Evolutionary conservation across 1,140 invertebrate species (phyloP).

Genomic region (Dendrolimus kikuchii): DNA sequence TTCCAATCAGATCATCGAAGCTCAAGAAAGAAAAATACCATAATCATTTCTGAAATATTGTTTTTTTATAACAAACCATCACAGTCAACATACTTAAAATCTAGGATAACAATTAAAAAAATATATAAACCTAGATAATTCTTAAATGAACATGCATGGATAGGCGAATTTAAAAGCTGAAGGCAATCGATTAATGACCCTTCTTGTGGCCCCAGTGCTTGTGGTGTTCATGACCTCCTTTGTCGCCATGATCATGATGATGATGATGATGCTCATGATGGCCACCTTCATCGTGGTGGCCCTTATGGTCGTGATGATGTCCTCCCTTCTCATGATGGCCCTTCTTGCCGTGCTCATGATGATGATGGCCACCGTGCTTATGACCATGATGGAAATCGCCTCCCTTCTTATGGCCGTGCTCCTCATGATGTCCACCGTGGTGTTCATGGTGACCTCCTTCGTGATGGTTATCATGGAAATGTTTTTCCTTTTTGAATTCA

Average conservation of each 20-base stretch:
- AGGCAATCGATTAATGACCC: slow-evolving; percentile 64
- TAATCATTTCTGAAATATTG: background rate
- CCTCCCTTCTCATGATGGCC: slow-evolving; percentile 79
- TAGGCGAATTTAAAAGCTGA: slow-evolving; percentile 17
- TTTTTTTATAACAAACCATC: slow-evolving; percentile 26
- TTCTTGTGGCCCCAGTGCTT: slow-evolving; percentile 72
- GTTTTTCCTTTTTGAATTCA: slow-evolving; percentile 75
- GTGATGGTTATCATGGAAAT: slow-evolving; percentile 83
- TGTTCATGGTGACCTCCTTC: slow-evolving; percentile 79
- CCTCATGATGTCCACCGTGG: slow-evolving; percentile 77
- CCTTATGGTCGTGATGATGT: slow-evolving; percentile 60
- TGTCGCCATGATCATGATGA: slow-evolving; percentile 76
- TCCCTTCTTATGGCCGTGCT: slow-evolving; percentile 79
- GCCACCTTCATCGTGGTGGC: slow-evolving; percentile 71
- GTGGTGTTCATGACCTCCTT: slow-evolving; percentile 73
- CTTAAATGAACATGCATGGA: slow-evolving; percentile 27
- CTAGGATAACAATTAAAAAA: slow-evolving; percentile 30
- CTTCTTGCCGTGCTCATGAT: slow-evolving; percentile 80
- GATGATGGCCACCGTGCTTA: slow-evolving; percentile 77
- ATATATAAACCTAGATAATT: slow-evolving; percentile 37
- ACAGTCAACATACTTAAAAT: slow-evolving; percentile 39
- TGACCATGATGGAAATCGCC: slow-evolving; percentile 78
- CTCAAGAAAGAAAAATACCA: too few relatives aligned
- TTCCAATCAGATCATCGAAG: too few relatives aligned
- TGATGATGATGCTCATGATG: slow-evolving; percentile 75